Percentiles rank a stretch among this genome's conserved stretches.
Conservation (phyloP, 2,797 vertebrate genomes). For the Leptoclinus maculatus region DNA sequence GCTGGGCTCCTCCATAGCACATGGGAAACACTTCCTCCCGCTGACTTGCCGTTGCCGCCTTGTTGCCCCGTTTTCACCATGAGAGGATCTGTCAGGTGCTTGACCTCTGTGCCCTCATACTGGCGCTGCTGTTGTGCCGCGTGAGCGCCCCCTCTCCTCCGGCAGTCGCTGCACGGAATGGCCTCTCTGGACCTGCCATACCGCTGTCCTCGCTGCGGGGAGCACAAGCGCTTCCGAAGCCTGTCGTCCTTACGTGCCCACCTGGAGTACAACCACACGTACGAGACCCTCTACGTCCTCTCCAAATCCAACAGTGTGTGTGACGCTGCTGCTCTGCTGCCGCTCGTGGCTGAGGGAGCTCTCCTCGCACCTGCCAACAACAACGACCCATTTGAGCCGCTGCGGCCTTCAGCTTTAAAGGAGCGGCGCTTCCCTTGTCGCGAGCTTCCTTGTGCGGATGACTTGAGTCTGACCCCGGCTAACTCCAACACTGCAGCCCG, state of each 20-base stretch:
- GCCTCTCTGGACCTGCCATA: slow-evolving; percentile 98
- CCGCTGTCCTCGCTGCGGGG: slow-evolving; percentile 98
- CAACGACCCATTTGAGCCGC: slow-evolving; percentile 90
- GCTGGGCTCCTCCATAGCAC: slow-evolving; percentile 32
- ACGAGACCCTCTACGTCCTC: slow-evolving; percentile 98
- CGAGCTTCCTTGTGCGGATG: slow-evolving; percentile 93
- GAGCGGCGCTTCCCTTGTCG: slow-evolving; percentile 90
- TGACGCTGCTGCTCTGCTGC: slow-evolving; percentile 92
- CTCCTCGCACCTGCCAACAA: slow-evolving; percentile 85
- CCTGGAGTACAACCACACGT: slow-evolving; percentile 99
- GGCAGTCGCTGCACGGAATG: slow-evolving; percentile 87
- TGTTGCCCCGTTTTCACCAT: slow-evolving; percentile 68
- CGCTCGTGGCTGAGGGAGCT: slow-evolving; percentile 89
- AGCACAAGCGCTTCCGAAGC: slow-evolving; percentile 99
- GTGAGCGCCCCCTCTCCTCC: slow-evolving; percentile 78
- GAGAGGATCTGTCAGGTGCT: slow-evolving; percentile 71
- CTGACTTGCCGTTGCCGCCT: slow-evolving; percentile 30
- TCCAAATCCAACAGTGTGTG: slow-evolving; percentile 99
- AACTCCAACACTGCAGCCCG: slow-evolving; percentile 84
- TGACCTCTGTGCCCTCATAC: slow-evolving; percentile 66
- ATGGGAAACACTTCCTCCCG: slow-evolving; percentile 33
- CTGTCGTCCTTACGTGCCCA: slow-evolving; percentile 96
- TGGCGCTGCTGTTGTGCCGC: slow-evolving; percentile 70
- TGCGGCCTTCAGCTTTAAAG: slow-evolving; percentile 87
- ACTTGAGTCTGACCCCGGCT: slow-evolving; percentile 88